Evolutionary conservation across 2,797 vertebrate genomes (phyloP), one percentile per base, ranked within the genome.

Genomic region (Columba guinea): DNA sequence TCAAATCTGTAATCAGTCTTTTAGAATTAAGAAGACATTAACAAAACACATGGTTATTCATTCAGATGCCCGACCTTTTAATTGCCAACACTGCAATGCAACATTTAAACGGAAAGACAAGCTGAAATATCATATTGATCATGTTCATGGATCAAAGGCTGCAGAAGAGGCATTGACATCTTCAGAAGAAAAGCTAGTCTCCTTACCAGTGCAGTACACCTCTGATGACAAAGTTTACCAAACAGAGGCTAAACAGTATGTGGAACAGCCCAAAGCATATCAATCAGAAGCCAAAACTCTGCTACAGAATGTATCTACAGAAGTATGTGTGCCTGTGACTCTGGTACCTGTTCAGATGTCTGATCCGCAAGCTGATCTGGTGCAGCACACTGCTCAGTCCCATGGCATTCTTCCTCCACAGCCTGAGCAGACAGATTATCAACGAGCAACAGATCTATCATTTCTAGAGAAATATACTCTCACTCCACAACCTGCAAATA

Each of bases 41-140:
- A 99, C 99, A 2, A 99, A 99, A 96, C 99, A 99, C 98, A 98
- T 99, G 98, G 99, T 99, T 95, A 99, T 99, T 95, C 99, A 99
- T 97, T 99, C 99, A 23, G 99, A 99, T 51, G 99, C 98, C 44
- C 99, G 99, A 32, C 99, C 99, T 76, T 99, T 99, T 92, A 99
- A 98, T 98, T 99, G 99, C 94, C 98, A 98, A 13, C 99, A 99
- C 96, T 99, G 99, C 97, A 99, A 98, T 55, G 99, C 99, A 91
- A 99, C 99, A 10, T 99, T 99, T 92, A 99, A 99, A 95, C 97
- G 99, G 81, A 99, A 99, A 87, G 99, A 99, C 98, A 99, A 99
- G 94, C 98, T 99, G 48, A 99, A 99, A 95, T 99, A 99, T 81
- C 99, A 99, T 24, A 98, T 98, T 18, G 99, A 99, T 96, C 99